phyloP scores from a whole-genome alignment of 2,797 vertebrate genomes.

The Morus bassanus region DNA sequence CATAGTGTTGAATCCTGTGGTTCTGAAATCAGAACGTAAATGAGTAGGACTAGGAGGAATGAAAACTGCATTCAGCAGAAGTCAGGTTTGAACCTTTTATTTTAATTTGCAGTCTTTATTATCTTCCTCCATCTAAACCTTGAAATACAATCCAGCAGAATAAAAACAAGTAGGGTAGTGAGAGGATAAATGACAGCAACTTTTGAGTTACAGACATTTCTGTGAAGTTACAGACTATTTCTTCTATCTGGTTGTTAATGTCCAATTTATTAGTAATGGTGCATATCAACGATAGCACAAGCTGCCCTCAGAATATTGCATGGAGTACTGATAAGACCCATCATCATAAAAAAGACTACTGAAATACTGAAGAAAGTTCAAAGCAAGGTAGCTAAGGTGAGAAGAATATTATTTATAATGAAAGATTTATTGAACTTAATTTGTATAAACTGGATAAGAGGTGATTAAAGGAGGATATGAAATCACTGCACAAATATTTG shows the following conservation, averaged over 20 bases:
- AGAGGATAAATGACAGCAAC: neutral
- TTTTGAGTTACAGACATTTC: neutral
- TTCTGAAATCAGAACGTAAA: neutral
- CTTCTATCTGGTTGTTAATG: neutral
- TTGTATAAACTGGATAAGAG: constrained; percentile 47
- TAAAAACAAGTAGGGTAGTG: neutral
- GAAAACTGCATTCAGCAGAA: neutral
- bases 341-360: neutral
- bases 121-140: neutral
- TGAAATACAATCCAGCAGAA: neutral
- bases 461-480: constrained; percentile 49
- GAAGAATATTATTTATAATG: neutral
- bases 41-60: neutral
- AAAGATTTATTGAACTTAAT: constrained; percentile 31
- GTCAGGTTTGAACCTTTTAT: neutral
- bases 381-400: neutral
- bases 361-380: neutral
- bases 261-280: neutral
- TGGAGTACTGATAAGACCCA: neutral
- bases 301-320: neutral
- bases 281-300: neutral
- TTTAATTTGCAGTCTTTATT: neutral
- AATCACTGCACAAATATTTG: constrained; percentile 63
- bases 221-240: neutral
- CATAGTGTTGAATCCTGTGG: neutral